Evolutionary conservation across 2,113 vertebrate species (phyloP).

Genomic region (Neoarius graeffei): DNA sequence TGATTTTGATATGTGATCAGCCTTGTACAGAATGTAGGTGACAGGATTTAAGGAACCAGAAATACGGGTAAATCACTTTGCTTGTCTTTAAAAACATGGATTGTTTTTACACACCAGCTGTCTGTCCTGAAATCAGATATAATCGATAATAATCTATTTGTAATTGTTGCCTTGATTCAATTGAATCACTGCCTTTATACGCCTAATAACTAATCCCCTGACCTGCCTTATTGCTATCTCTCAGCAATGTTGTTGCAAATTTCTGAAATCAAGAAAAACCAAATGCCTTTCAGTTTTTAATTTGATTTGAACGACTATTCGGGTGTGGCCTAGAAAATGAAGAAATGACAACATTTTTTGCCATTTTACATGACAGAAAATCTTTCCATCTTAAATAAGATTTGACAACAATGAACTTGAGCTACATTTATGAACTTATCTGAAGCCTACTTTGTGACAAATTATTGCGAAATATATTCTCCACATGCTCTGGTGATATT

Average conservation of each 20-base stretch:
- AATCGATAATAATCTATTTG: not conserved
- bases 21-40: not conserved
- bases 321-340: not conserved
- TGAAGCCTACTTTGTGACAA: not conserved
- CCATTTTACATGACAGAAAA: not conserved
- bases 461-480: not conserved
- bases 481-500: not conserved
- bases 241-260: not conserved
- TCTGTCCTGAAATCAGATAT: not conserved
- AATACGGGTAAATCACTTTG: not conserved
- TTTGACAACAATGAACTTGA: not conserved
- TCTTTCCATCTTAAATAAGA: not conserved
- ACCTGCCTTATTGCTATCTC: not conserved
- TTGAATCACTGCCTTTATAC: not conserved
- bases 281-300: not conserved
- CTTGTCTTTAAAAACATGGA: not conserved
- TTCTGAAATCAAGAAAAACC: not conserved
- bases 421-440: not conserved
- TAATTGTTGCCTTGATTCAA: not conserved
- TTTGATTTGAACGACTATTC: not conserved
- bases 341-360: not conserved
- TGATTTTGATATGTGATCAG: not conserved
- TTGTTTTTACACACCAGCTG: not conserved
- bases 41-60: not conserved
- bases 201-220: not conserved